Base-by-base conservation (phyloP, 1,140 invertebrate genomes). In the Tetragonula clypearis region DNA sequence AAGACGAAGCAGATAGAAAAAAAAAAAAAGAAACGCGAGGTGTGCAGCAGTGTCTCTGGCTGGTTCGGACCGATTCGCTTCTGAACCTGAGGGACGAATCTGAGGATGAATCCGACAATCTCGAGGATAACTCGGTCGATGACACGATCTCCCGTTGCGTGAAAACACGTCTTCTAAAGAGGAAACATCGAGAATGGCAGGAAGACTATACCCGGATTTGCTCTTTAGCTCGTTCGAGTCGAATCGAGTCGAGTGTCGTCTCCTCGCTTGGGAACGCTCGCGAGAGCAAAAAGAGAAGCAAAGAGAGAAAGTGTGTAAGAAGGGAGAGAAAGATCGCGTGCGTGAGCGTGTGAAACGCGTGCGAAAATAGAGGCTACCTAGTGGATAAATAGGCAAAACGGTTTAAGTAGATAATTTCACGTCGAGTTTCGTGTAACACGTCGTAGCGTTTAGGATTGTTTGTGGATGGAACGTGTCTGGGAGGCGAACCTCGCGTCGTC, bases 291-390 rank as follows among this genome's bases (percentile, higher is more conserved):
- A 53, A 23, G n/a, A 26, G 30, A 4, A 78, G 30, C 35, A 30
- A 66, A 82, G 30, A 78, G 62, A 26, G 58, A 85, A 35, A 41
- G 66, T 74, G 19, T 41, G 41, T 41, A 41, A 41, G 17, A 41
- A 41, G 17, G 11, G 65, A 17, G 60, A 21, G 56, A n/a, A 12
- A 82, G 84, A 58, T 14, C 0, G 53, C 15, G 53, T 55, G 53
- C 15, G 53, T 55, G 53, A 15, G 14, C 15, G 53, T 55, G 53
- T 53, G 72, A 66, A 85, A 68, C 65, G 69, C 66, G 86, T 81
- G 85, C 80, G 86, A 79, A 68, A 89, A 93, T 91, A 93, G 93
- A 94, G 93, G 93, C 93, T 94, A 94, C 88, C 88, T 93, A 93
- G 91, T 82, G 41, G 41, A 49, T 49, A 73, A 91, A 88, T 92